A percentile compares a stretch with the other conserved stretches of the same genome.
Evolutionary conservation across 2,888 invertebrate genomes (phyloP).

Genomic region (Autographa gamma): DNA sequence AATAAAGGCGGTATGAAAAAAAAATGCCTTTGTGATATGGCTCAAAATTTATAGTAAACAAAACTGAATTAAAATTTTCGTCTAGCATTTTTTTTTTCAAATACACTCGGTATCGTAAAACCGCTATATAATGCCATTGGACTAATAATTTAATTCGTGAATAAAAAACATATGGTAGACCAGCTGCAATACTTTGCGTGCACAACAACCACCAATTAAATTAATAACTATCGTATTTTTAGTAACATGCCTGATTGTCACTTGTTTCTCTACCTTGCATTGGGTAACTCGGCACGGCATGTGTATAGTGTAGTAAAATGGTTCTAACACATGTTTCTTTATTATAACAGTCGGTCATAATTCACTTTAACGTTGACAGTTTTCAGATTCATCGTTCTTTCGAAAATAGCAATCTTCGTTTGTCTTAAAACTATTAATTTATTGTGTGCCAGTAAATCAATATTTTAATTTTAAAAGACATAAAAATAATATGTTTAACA

Average conservation of each 20-base stretch:
- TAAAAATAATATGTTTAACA: slow-evolving; percentile 5
- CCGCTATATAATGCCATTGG: not conserved
- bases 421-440: not conserved
- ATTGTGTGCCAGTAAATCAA: not conserved
- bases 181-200: slow-evolving; percentile 40
- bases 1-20: too few species aligned
- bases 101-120: not conserved
- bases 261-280: slow-evolving; percentile 25
- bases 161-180: slow-evolving; percentile 15
- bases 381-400: not conserved
- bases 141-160: slow-evolving; percentile 19
- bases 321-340: slow-evolving; percentile 46
- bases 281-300: not conserved
- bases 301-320: slow-evolving; percentile 10
- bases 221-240: slow-evolving; percentile 21
- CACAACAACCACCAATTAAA: slow-evolving; percentile 20
- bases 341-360: slow-evolving; percentile 28
- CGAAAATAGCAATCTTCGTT: not conserved
- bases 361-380: not conserved
- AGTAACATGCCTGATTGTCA: slow-evolving; percentile 22
- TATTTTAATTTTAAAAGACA: not conserved
- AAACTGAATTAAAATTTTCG: too few species aligned
- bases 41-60: too few species aligned
- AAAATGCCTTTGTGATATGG: too few species aligned
- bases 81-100: not conserved